Evolutionary conservation across 2,888 invertebrate genomes (phyloP), one percentile per base, ranked within the genome.

Genomic region (Polyploca ridens): DNA sequence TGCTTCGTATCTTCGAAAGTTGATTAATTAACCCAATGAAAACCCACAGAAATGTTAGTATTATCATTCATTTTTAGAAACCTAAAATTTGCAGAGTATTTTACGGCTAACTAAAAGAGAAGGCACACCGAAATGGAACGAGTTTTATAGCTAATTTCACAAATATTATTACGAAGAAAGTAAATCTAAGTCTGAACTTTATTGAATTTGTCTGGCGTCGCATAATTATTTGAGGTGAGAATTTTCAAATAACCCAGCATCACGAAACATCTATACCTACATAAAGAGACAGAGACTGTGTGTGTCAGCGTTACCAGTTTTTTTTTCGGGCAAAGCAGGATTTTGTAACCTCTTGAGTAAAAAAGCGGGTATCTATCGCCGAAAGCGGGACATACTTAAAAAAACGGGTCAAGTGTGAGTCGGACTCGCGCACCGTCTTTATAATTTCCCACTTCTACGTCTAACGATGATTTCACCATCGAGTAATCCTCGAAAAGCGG

Each of bases 191-290:
- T 71, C 70, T 75, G 66, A 70, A 64, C 64, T 14, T 69, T 70
- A 76, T 71, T 75, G 67, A 74, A 69, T 74, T 63, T 69, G 27
- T 62, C 62, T 69, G 27, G 57, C n/a, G 60, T 64, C 63, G 64
- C 64, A 58, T 57, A 19, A 13, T n/a, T 35, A 60, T 38, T 46
- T 35, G 58, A 46, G 27, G 8, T 33, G 14, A 33, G 14, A 58
- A 11, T 27, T 58, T 33, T 33, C 33, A 27, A 33, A 13, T 58
- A 58, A 14, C 33, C 13, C 58, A 54, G 3, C 54, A 54, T 54
- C 54, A 19, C 19, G 46, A 19, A 19, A 54, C n/a, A 19, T 10
- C 49, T n/a, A 49, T 49, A 49, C 3, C 16, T 46, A n/a, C 3
- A 6, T 14, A 14, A 5, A 14, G 19, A 16, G 16, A 16, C 54